Percentiles rank a stretch among this genome's conserved stretches.
These are phyloP conservation scores for Lycodopsis pacificus DNA, from an alignment of 2,797 vertebrate species.

Conservation along the genomic window DNA sequence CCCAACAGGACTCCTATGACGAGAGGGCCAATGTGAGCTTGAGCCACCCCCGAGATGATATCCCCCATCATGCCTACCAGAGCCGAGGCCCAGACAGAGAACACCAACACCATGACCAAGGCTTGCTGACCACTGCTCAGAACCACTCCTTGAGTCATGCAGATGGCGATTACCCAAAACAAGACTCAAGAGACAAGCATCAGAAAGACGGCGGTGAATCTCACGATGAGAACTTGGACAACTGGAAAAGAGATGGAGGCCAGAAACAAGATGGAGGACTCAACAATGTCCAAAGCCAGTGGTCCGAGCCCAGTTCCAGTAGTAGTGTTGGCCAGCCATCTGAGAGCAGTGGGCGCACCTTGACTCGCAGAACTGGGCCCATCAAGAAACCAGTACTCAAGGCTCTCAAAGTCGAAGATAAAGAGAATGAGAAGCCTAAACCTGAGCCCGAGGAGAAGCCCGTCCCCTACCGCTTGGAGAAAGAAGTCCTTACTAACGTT, in stretches of 20 bases:
- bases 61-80: constrained; percentile 82
- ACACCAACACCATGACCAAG: constrained; percentile 86
- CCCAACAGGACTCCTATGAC: constrained; percentile 90
- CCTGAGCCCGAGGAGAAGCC: constrained; percentile 89
- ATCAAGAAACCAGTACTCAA: constrained; percentile 99
- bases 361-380: constrained; percentile 91
- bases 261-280: constrained; percentile 81
- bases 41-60: constrained; percentile 76
- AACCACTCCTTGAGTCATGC: constrained; percentile 78
- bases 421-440: constrained; percentile 95
- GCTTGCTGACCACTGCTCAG: constrained; percentile 76
- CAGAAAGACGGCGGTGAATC: constrained; percentile 83
- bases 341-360: constrained; percentile 86
- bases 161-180: constrained; percentile 85
- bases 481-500: constrained; percentile 86
- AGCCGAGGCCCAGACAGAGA: constrained; percentile 83
- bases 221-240: constrained; percentile 77
- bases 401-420: constrained; percentile 97
- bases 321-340: constrained; percentile 82
- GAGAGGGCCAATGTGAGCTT: constrained; percentile 88
- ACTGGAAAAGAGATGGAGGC: constrained; percentile 89
- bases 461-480: constrained; percentile 86
- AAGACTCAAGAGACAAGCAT: constrained; percentile 84
- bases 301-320: constrained; percentile 83
- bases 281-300: constrained; percentile 77